phyloP scores from a whole-genome alignment of 2,888 invertebrate species.

The Andrena bicolor region DNA sequence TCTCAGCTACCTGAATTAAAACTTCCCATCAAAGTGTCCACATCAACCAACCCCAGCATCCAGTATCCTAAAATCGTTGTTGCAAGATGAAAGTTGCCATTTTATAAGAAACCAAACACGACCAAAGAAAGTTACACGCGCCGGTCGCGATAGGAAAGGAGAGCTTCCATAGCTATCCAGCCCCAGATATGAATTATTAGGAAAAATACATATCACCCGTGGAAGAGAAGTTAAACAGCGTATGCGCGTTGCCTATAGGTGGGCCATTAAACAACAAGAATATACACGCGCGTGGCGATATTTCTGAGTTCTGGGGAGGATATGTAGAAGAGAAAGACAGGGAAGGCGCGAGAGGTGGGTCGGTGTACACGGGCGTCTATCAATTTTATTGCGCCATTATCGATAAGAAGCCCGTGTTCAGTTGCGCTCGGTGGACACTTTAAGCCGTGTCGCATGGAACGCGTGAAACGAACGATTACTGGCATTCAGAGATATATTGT shows the following conservation, averaged over 20 bases:
- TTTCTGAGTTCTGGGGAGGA: not conserved
- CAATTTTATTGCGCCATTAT: slow-evolving; percentile 56
- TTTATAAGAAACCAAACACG: no score
- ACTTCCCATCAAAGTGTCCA: no score
- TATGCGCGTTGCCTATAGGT: no score
- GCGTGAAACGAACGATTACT: slow-evolving; percentile 39
- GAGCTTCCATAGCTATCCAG: not conserved
- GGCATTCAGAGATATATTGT: slow-evolving; percentile 37
- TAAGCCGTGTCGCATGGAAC: slow-evolving; percentile 22
- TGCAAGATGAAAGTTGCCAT: no score
- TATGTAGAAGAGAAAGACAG: slow-evolving; percentile 7
- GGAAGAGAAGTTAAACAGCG: not conserved
- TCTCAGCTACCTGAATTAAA: no score
- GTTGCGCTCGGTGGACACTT: slow-evolving; percentile 22
- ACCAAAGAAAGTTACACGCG: not conserved
- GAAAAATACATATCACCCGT: not conserved
- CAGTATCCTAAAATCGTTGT: no score
- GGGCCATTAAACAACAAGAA: not conserved
- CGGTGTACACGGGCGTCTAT: slow-evolving; percentile 29
- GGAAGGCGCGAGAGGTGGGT: not conserved
- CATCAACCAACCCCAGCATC: no score
- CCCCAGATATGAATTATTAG: not conserved
- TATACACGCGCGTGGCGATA: not conserved
- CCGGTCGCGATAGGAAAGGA: not conserved
- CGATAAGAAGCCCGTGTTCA: slow-evolving; percentile 43